Base-by-base conservation (phyloP, 2,797 vertebrate genomes). In the Vespertilio murinus region DNA sequence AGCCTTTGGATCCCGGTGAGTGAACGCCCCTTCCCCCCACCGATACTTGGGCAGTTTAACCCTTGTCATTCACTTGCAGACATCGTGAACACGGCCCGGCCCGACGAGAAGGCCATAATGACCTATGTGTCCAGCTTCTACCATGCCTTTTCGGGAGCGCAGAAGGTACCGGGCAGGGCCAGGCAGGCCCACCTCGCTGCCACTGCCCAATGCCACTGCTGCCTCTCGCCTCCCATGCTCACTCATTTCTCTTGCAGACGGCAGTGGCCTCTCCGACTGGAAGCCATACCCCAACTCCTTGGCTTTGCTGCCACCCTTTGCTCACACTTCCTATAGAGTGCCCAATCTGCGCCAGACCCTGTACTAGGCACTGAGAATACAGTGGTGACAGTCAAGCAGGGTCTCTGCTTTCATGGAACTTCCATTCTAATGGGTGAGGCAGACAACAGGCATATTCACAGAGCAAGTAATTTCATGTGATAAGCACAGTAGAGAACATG, bases 71-170 rank as follows among this genome's bases (percentile, higher is more conserved):
- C 98, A 70, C 98, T 98, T 98, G 95, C 99, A 99, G 99, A 99
- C 98, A 99, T 99, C 97, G 99, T 99, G 98, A 98, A 98, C 99
- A 99, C 99, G 77, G 99, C 99, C 96, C 99, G 99, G 94, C 99
- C 99, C 56, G 99, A 99, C 98, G 99, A 99, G 98, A 99, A 99
- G 98, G 99, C 99, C 98, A 99, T 99, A 98, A 99, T 99, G 99
- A 99, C 99, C 97, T 99, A 99, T 98, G 99, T 99, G 97, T 99
- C 99, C 98, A 98, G 99, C 99, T 99, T 99, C 99, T 99, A 99
- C 99, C 99, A 99, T 99, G 99, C 99, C 96, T 99, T 99, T 98
- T 99, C 98, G 0, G 98, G 98, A 97, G 98, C 98, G 75, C 98
- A 98, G 98, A 98, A 98, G 98, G 98, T 98, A 98, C 98, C 97